These are phyloP conservation scores for Chelon auratus DNA, from an alignment of 2,797 vertebrate species.

Conservation along the genomic window DNA sequence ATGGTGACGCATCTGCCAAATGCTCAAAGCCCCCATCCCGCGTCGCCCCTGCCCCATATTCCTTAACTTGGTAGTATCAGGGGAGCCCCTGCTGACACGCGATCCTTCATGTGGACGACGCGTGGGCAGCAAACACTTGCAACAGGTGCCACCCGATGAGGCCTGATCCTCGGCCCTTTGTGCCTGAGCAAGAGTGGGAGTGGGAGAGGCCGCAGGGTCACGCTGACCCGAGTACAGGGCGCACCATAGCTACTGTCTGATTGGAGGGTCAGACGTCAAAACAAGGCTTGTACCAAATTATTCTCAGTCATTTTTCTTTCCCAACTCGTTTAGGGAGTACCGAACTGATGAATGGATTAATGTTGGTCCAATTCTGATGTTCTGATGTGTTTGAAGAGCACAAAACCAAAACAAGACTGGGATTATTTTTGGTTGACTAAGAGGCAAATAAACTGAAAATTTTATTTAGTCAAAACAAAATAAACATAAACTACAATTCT, in stretches of 20 bases:
- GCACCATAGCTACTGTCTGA: constrained; percentile 54
- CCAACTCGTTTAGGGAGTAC: constrained; percentile 52
- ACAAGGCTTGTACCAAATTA: constrained; percentile 61
- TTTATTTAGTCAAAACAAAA: too few relatives aligned
- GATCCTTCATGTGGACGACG: constrained; percentile 84
- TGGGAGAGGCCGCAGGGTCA: constrained; percentile 85
- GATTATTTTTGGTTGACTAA: too few relatives aligned
- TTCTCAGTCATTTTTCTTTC: constrained; percentile 56
- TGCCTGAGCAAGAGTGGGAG: constrained; percentile 82
- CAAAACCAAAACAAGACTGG: too few relatives aligned
- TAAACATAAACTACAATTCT: too few relatives aligned
- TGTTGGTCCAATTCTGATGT: too few relatives aligned
- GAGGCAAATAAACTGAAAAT: too few relatives aligned
- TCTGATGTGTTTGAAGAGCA: too few relatives aligned
- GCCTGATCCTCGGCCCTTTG: constrained; percentile 75
- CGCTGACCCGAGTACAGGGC: constrained; percentile 53
- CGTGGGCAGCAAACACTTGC: constrained; percentile 82
- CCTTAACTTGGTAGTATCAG: constrained; percentile 63
- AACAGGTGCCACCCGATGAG: constrained; percentile 83
- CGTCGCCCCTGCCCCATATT: constrained; percentile 64
- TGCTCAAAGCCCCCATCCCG: constrained; percentile 44
- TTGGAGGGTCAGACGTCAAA: constrained; percentile 64
- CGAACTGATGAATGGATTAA: constrained; percentile 42
- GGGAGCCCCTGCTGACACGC: constrained; percentile 74
- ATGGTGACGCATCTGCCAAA: constrained; percentile 66